Conservation (phyloP, 2,888 invertebrate species). For the Agapostemon virescens region DNA sequence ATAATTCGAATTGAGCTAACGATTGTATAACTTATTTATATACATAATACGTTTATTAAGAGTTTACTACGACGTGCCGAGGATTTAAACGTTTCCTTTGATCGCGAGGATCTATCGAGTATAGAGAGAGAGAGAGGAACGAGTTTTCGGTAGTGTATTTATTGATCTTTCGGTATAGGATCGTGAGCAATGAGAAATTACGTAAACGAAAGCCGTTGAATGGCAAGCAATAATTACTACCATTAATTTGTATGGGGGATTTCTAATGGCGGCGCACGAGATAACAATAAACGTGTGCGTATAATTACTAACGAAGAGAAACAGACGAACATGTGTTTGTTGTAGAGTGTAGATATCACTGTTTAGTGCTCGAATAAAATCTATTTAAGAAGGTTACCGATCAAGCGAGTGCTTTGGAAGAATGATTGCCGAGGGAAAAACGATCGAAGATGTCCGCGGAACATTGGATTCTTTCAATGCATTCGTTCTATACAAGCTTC, state of each 20-base stretch:
- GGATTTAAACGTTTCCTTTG: constrained; percentile 51
- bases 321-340: constrained; percentile 55
- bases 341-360: constrained; percentile 71
- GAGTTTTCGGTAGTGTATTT: constrained; percentile 8
- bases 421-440: constrained; percentile 13
- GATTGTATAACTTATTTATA: constrained; percentile 73
- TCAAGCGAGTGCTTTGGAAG: constrained; percentile 22
- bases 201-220: constrained; percentile 22
- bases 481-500: constrained; percentile 13
- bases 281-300: constrained; percentile 40
- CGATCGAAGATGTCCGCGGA: neutral
- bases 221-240: constrained; percentile 57
- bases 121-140: constrained; percentile 3
- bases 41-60: constrained; percentile 64
- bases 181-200: constrained; percentile 22
- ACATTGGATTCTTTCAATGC: constrained; percentile 27
- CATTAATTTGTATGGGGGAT: constrained; percentile 41
- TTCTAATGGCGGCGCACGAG: constrained; percentile 33
- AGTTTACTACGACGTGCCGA: constrained; percentile 66
- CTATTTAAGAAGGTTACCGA: constrained; percentile 61
- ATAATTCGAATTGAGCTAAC: constrained; percentile 71
- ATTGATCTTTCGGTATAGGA: neutral
- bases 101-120: neutral
- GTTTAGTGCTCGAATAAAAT: constrained; percentile 75
- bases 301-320: constrained; percentile 31